Conservation (phyloP, 2,888 invertebrate species). For the Oeneis ivallda region DNA sequence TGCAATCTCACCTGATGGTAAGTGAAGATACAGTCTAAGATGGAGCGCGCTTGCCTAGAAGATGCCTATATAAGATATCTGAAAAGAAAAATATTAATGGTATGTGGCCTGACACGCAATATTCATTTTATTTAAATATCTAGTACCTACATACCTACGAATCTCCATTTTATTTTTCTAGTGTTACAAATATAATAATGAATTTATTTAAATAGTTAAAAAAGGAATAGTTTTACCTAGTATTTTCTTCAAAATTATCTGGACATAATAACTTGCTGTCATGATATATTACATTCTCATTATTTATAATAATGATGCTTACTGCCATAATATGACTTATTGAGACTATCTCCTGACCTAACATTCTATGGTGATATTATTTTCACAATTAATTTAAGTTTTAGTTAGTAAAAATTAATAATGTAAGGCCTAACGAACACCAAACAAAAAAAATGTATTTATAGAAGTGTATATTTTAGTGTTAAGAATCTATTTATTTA, state of each 20-base stretch:
- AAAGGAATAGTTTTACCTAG: not conserved
- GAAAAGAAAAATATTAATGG: too few species aligned
- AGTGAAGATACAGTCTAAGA: too few species aligned
- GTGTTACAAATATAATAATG: not conserved
- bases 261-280: not conserved
- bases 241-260: not conserved
- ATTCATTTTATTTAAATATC: too few species aligned
- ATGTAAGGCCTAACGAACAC: constrained; percentile 27
- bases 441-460: constrained; percentile 20
- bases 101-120: too few species aligned
- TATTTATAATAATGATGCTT: not conserved
- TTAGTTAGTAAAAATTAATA: constrained; percentile 41
- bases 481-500: constrained; percentile 32
- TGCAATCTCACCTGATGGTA: too few species aligned
- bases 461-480: constrained; percentile 23
- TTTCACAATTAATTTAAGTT: constrained; percentile 28
- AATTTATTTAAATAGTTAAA: not conserved
- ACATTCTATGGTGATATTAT: constrained; percentile 14
- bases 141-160: not conserved
- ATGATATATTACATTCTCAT: not conserved
- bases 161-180: not conserved
- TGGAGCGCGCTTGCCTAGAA: too few species aligned
- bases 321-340: not conserved
- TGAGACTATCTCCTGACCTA: constrained; percentile 5
- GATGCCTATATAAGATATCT: too few species aligned